A percentile compares a stretch with the other conserved stretches of the same genome.
These are phyloP conservation scores for Phalloptychus januarius DNA, from an alignment of 2,797 vertebrate species.

Conservation along the genomic window DNA sequence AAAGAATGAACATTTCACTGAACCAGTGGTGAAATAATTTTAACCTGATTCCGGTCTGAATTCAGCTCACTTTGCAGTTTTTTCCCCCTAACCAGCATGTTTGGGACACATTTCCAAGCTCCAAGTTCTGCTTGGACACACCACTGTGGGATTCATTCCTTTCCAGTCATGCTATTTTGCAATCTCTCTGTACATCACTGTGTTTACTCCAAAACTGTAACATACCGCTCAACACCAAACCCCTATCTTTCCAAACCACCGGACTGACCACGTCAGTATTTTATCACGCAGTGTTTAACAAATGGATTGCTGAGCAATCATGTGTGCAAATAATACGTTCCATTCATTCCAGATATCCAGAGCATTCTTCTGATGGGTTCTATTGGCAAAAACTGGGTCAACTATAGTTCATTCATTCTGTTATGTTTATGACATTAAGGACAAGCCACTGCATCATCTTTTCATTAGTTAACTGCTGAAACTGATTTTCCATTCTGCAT, in stretches of 20 bases:
- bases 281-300: conserved; percentile 36
- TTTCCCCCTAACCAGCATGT: background rate
- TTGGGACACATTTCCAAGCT: background rate
- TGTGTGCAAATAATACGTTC: conserved; percentile 31
- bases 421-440: conserved; percentile 12
- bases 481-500: conserved; percentile 4
- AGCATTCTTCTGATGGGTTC: conserved; percentile 9
- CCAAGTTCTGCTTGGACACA: background rate
- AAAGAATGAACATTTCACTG: background rate
- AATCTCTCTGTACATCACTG: conserved; percentile 25
- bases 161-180: conserved; percentile 25
- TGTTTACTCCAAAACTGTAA: conserved; percentile 32
- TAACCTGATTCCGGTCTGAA: background rate
- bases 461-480: conserved; percentile 14
- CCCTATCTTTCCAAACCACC: conserved; percentile 34
- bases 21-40: background rate
- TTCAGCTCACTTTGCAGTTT: background rate
- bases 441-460: conserved; percentile 6
- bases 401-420: conserved; percentile 3
- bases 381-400: conserved; percentile 22
- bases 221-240: conserved; percentile 43
- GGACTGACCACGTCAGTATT: conserved; percentile 41
- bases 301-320: conserved; percentile 38
- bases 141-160: conserved; percentile 18
- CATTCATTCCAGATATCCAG: conserved; percentile 23